Conservation (phyloP, 2,888 invertebrate genomes). For the Incurvaria masculella region DNA sequence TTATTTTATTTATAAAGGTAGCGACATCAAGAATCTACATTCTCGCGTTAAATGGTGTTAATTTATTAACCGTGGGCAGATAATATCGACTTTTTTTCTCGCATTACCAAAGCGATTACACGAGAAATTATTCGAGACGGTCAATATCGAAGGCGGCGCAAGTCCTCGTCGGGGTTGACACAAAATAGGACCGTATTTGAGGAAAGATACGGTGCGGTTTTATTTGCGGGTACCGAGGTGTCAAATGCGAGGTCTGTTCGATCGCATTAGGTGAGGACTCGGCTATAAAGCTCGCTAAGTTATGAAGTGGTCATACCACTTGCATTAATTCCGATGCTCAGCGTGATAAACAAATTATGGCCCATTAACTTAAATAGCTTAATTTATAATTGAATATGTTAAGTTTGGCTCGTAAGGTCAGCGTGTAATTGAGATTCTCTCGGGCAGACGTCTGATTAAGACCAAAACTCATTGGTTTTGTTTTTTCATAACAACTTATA, state of each 20-base stretch:
- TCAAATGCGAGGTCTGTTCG: neutral
- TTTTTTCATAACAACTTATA: too few relatives aligned
- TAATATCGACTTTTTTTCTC: conserved; percentile 54
- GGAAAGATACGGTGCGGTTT: neutral
- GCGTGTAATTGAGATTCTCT: too few relatives aligned
- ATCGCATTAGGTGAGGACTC: conserved; percentile 26
- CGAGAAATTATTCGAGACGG: conserved; percentile 48
- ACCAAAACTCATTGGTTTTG: too few relatives aligned
- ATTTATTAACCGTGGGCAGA: conserved; percentile 58
- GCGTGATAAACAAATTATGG: conserved; percentile 57
- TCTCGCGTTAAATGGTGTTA: conserved; percentile 58
- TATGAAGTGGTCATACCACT: conserved; percentile 54
- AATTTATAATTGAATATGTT: conserved; percentile 54
- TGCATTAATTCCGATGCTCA: conserved; percentile 57
- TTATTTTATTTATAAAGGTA: conserved; percentile 53
- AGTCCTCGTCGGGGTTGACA: neutral
- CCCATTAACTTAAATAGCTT: conserved; percentile 54
- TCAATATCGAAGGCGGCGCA: neutral
- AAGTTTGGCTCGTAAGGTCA: conserved; percentile 38
- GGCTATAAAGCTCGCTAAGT: conserved; percentile 55
- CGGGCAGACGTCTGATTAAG: too few relatives aligned
- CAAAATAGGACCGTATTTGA: neutral
- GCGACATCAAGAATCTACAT: conserved; percentile 55
- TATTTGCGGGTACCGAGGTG: conserved; percentile 24
- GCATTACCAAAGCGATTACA: conserved; percentile 57